Conservation (phyloP, 2,113 vertebrate genomes). For the Saccopteryx bilineata region DNA sequence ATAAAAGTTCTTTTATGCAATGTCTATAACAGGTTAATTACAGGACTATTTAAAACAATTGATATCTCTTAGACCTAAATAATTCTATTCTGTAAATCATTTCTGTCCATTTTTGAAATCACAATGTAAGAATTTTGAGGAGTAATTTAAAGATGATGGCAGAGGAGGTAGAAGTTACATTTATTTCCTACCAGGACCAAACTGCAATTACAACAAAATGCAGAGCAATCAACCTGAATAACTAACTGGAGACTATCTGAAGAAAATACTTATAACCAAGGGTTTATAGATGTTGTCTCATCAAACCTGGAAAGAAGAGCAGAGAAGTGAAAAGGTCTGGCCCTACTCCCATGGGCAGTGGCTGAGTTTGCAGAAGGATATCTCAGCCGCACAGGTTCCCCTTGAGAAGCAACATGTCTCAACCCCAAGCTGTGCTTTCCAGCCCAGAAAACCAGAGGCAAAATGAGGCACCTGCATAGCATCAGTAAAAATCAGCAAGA, state of each 20-base stretch:
- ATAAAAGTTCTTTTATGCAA: background rate
- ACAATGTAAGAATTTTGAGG: background rate
- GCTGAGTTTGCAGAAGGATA: background rate
- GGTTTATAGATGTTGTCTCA: background rate
- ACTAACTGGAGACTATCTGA: background rate
- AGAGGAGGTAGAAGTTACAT: background rate
- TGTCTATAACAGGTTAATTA: constrained; percentile 56
- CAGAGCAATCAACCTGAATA: background rate
- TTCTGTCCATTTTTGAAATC: constrained; percentile 22
- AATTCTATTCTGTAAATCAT: background rate
- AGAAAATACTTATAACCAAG: background rate
- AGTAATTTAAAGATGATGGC: background rate
- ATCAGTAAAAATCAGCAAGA: background rate
- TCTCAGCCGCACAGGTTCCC: background rate
- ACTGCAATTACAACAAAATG: background rate
- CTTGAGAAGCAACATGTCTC: background rate
- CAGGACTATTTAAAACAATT: constrained; percentile 35
- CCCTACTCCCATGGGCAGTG: background rate
- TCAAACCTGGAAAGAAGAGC: background rate
- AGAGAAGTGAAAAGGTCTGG: background rate
- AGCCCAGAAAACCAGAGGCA: background rate
- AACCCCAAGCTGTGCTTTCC: background rate
- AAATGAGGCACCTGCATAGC: background rate
- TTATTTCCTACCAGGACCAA: background rate
- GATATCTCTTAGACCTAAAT: constrained; percentile 29